Evolutionary conservation across 2,113 vertebrate genomes (phyloP), one percentile per base, ranked within the genome.

Genomic region (Scomber japonicus): DNA sequence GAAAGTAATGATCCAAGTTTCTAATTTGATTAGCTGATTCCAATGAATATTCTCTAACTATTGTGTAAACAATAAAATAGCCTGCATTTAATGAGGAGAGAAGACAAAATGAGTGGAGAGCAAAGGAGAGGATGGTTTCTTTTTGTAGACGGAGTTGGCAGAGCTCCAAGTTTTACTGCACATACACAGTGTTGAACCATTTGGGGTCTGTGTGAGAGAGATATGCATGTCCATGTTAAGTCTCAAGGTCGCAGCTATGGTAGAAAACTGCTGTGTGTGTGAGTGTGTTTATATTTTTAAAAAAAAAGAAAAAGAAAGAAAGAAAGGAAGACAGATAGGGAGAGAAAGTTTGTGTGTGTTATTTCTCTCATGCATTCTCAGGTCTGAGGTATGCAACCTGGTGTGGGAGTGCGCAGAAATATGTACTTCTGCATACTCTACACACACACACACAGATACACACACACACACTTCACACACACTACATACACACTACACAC

Each of bases 321-420:
- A 27, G 59, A 50, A 40, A 15, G 61, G 68, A 80, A 82, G 44
- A 64, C 64, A 74, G 86, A 81, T 77, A 78, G 48, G 13, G 3
- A 59, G 46, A 70, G 67, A 79, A 74, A 57, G 71, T 83, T 61
- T 80, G 56, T 27, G 21, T 35, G 16, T 14, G 27, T 79, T 68
- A 45, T 78, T 82, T 85, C 53, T 80, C 73, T 82, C 51, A 68
- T 35, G 62, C 72, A 76, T 15, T 59, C 73, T 84, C 72, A 78
- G 72, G 54, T 80, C 60, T 60, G 66, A 83, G 82, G 81, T 82
- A 89, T 88, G 89, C 64, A 78, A 45, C 71, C 61, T 65, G 67
- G 24, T 73, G 71, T 67, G 74, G 70, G 80, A 85, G 59, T 56
- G 69, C 53, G 65, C 62, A 17, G 77, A 27, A 27, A 27, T 27